Percentiles rank a stretch among this genome's conserved stretches.
These are phyloP conservation scores for Pandemis heparana DNA, from an alignment of 2,888 invertebrate species.

Conservation along the genomic window DNA sequence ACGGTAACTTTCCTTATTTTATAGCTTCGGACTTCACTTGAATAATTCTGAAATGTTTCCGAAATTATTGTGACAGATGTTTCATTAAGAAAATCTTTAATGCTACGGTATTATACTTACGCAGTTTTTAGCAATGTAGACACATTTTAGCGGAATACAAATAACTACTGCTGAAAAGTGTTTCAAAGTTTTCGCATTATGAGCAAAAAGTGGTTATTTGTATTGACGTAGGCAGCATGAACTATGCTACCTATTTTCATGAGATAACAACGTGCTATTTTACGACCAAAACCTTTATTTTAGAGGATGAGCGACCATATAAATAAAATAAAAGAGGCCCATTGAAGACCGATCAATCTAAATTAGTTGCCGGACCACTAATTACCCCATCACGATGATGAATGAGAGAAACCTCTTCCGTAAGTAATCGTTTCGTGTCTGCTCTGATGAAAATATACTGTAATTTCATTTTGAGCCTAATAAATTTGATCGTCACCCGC, in stretches of 20 bases:
- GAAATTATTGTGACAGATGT: background rate
- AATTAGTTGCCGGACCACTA: slow-evolving; percentile 46
- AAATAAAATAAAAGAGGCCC: slow-evolving; percentile 9
- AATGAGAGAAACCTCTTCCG: slow-evolving; percentile 41
- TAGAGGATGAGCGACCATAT: background rate
- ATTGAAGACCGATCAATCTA: slow-evolving; percentile 47
- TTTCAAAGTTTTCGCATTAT: background rate
- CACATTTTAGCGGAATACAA: background rate
- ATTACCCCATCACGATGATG: slow-evolving; percentile 48
- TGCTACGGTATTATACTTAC: background rate
- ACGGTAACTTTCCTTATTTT: slow-evolving; percentile 5
- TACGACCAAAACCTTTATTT: background rate
- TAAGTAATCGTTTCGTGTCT: slow-evolving; percentile 40
- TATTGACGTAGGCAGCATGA: background rate
- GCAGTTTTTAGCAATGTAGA: background rate
- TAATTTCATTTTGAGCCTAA: slow-evolving; percentile 37
- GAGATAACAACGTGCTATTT: slow-evolving; percentile 1
- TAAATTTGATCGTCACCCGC: slow-evolving; percentile 28
- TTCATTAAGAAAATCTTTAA: slow-evolving; percentile 2
- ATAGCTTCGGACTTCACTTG: background rate
- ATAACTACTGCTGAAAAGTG: background rate
- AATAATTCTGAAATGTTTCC: slow-evolving; percentile 11
- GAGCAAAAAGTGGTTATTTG: background rate
- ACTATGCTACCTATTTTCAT: background rate
- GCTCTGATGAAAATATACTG: slow-evolving; percentile 46